Conservation (phyloP, 2,797 vertebrate genomes). For the Oreochromis mossambicus region DNA sequence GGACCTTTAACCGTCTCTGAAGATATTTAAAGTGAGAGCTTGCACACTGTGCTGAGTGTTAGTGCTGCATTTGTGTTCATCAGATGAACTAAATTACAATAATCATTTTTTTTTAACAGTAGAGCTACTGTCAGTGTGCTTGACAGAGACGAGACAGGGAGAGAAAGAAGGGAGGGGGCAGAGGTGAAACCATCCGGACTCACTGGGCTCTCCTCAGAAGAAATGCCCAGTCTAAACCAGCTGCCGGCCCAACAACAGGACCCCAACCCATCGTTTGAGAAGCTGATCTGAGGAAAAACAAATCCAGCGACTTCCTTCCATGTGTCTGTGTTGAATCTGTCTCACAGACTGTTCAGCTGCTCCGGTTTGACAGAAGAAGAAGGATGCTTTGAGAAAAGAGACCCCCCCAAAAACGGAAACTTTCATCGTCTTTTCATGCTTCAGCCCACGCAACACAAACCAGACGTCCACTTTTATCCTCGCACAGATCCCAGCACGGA, state of each 20-base stretch:
- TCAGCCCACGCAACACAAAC: background rate
- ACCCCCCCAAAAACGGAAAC: background rate
- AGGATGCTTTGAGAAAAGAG: background rate
- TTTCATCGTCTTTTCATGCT: background rate
- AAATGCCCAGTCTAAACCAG: background rate
- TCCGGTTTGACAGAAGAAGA: background rate
- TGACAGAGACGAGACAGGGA: background rate
- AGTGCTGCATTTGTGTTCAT: constrained; percentile 28
- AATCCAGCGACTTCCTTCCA: background rate
- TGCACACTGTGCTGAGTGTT: constrained; percentile 1
- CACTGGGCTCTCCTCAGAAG: background rate
- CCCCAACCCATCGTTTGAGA: background rate
- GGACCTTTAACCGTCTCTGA: background rate
- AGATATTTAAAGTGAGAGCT: background rate
- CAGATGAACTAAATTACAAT: constrained; percentile 12
- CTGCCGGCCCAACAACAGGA: background rate
- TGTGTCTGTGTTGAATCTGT: background rate
- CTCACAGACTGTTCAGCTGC: background rate
- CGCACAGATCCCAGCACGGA: background rate
- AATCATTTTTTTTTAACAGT: background rate
- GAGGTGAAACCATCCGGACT: background rate
- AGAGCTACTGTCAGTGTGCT: background rate
- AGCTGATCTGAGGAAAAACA: background rate
- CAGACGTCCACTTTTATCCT: background rate
- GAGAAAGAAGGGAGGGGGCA: too few species aligned